Conservation (phyloP, 2,888 invertebrate genomes). For the Acanthosepion lycidas region DNA sequence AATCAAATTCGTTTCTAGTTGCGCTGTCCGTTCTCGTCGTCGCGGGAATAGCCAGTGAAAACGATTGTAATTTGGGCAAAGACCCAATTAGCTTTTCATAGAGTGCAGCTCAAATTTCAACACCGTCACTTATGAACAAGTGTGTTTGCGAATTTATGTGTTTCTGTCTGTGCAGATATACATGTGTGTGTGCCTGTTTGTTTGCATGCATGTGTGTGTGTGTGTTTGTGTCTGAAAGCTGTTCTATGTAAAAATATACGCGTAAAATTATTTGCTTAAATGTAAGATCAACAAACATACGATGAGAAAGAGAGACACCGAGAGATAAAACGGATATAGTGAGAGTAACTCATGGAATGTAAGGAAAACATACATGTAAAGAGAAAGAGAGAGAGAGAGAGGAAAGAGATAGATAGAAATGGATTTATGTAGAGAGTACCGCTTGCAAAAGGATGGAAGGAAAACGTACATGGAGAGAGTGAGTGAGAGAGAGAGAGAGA, state of each 20-base stretch:
- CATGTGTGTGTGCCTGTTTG: background rate
- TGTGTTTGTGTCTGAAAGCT: background rate
- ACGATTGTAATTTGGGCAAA: slow-evolving; percentile 4
- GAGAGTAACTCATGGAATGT: too few species aligned
- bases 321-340: too few species aligned
- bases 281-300: background rate
- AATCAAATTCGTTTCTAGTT: slow-evolving; percentile 13
- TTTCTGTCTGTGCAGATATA: background rate
- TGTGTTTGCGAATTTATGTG: background rate
- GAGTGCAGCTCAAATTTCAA: background rate
- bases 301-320: too few species aligned
- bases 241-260: background rate
- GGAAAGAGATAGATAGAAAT: too few species aligned
- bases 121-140: background rate
- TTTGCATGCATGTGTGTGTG: too few species aligned
- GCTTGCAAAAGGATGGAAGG: too few species aligned
- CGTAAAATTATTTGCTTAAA: background rate
- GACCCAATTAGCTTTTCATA: background rate
- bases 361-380: too few species aligned
- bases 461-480: too few species aligned
- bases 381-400: too few species aligned
- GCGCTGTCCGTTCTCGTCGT: background rate
- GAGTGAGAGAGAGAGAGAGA: too few species aligned
- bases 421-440: too few species aligned
- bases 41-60: background rate